Evolutionary conservation across 2,888 invertebrate species (phyloP), one percentile per base, ranked within the genome.

Genomic region (Tethea ocularis): DNA sequence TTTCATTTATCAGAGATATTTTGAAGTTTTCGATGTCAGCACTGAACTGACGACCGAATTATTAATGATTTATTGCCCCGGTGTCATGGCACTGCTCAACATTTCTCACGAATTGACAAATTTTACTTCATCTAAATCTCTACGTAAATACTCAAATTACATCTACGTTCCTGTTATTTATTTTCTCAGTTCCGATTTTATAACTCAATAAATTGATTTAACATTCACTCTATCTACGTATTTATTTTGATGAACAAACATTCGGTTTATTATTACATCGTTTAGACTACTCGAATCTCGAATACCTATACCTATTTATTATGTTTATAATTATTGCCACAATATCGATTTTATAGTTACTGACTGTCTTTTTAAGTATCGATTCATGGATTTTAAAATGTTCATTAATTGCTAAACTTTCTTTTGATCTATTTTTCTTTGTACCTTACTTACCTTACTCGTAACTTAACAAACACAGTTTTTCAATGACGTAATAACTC

Each of bases 21-120:
- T 53, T 54, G 54, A 54, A 20, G 22, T 5, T 54, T 20, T 54
- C 54, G 54, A 54, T 54, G 54, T 36, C 54, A 20, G 17, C 6
- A 38, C 8, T 1, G 41, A 41, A 17, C 17, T 4, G 10, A 6
- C 13, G 33, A 17, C 20, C 15, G 33, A 20, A 54, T 13, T 29
- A 2, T 13, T 36, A 54, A 36, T 54, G 54, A 54, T 54, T 54
- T 20, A 54, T 54, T 33, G 20, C 54, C 2, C 7, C 10, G 8
- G 10, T 20, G 46, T 3, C n/a, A 17, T 29, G 15, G 36, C 41
- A 46, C 17, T 1, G 20, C 33, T 33, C 54, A 11, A 29, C 36
- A 6, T 10, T 54, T 54, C 33, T 54, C 15, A 20, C 13, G 13
- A 20, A 10, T 26, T 29, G 36, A 54, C 36, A 54, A 17, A 33